phyloP scores from a whole-genome alignment of 1,140 invertebrate genomes.

The Heterodera schachtii region DNA sequence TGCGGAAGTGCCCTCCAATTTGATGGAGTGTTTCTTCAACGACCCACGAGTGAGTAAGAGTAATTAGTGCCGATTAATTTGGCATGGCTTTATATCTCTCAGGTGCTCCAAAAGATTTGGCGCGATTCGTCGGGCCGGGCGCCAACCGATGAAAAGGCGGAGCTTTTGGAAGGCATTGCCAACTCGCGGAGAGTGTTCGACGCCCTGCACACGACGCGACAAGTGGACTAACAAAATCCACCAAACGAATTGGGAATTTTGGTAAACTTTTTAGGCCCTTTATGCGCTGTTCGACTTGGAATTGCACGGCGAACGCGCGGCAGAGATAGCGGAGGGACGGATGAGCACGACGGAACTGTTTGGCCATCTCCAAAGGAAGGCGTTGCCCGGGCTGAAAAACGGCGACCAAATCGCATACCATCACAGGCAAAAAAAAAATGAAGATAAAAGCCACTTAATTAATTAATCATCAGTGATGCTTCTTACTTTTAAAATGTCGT shows the following conservation, averaged over 20 bases:
- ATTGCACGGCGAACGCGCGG: slow-evolving; percentile 56
- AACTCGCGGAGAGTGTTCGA: slow-evolving; percentile 49
- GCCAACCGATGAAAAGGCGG: slow-evolving; percentile 32
- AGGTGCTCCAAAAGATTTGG: slow-evolving; percentile 80
- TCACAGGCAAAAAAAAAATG: slow-evolving; percentile 72
- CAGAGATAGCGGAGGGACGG: slow-evolving; percentile 40
- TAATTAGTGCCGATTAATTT: slow-evolving; percentile 15
- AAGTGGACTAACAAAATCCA: slow-evolving; percentile 20
- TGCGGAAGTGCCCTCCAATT: slow-evolving; percentile 93
- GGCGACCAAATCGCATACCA: slow-evolving; percentile 79
- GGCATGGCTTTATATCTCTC: slow-evolving; percentile 21
- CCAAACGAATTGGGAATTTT: background rate
- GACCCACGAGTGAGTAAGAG: slow-evolving; percentile 76
- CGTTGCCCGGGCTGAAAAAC: slow-evolving; percentile 49
- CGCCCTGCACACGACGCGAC: slow-evolving; percentile 54
- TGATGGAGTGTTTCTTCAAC: slow-evolving; percentile 96
- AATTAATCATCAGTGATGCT: background rate
- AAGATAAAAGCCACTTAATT: too few species aligned
- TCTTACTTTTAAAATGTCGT: background rate
- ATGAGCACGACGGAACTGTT: slow-evolving; percentile 76
- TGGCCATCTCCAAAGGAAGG: slow-evolving; percentile 76
- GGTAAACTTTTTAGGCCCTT: slow-evolving; percentile 36
- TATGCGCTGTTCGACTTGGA: slow-evolving; percentile 62
- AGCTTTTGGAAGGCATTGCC: slow-evolving; percentile 35
- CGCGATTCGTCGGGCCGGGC: slow-evolving; percentile 30